These are phyloP conservation scores for Nipponia nippon DNA, from an alignment of 2,113 vertebrate genomes.

Conservation along the genomic window DNA sequence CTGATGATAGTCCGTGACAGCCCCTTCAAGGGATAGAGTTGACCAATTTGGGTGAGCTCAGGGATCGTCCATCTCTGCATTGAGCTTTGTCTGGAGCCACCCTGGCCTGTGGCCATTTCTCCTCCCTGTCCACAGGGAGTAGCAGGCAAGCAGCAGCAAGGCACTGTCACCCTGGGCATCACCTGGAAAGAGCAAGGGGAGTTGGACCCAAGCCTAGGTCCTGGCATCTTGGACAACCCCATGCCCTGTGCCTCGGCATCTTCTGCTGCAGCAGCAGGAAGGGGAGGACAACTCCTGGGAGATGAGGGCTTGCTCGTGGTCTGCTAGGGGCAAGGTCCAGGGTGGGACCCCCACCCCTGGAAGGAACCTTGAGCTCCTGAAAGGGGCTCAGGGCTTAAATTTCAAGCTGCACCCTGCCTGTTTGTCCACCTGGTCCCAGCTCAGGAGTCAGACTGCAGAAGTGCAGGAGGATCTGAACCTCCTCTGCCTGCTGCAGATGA, in stretches of 20 bases:
- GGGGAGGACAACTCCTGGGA: background rate
- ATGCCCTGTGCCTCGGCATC: background rate
- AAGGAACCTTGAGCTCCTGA: background rate
- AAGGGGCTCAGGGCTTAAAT: background rate
- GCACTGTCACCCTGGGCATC: background rate
- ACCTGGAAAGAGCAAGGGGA: background rate
- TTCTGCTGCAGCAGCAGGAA: background rate
- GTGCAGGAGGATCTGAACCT: background rate
- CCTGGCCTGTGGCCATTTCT: background rate
- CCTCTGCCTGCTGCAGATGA: background rate
- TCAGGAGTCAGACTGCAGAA: background rate
- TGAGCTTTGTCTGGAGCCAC: background rate
- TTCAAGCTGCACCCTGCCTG: background rate
- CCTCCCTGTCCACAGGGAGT: background rate
- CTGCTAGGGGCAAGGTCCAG: background rate
- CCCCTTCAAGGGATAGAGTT: background rate
- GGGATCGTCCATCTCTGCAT: background rate
- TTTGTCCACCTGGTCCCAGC: background rate
- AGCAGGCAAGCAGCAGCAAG: background rate
- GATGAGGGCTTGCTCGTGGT: rapidly evolving
- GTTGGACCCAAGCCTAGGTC: background rate
- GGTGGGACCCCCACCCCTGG: too few relatives aligned
- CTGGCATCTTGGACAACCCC: background rate
- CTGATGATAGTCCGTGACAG: rapidly evolving
- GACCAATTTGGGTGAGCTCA: background rate